Base-by-base conservation (phyloP, 2,113 vertebrate species). In the Antidorcas marsupialis region DNA sequence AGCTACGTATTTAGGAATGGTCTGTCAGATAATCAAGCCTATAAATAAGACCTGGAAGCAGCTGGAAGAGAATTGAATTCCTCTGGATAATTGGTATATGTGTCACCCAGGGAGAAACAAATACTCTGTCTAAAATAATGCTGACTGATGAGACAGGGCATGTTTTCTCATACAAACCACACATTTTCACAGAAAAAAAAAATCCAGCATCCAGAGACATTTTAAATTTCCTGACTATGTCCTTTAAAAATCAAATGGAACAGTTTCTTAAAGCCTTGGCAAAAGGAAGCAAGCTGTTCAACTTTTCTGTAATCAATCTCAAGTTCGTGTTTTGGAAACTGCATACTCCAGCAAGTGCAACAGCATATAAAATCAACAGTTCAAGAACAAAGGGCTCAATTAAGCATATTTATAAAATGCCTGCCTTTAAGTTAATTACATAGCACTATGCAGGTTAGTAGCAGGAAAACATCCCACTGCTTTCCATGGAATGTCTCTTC, bases 41-140 rank as follows among this genome's bases (percentile, higher is more conserved):
- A 88, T 81, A 87, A 97, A 95, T 79, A 89, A 93, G 57, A 64
- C 76, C 93, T 86, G 53, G 94, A 96, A 91, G 91, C 79, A 97
- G 71, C 60, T 93, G 92, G 60, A 93, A 97, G 23, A 95, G 87
- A 95, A 97, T 57, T 71, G 87, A 95, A 95, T 98, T 95, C 84
- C 89, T 96, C 94, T 2, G 1, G 81, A 60, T 93, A 97, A 98
- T 60, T 97, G 97, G 91, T 59, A 30, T 50, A 78, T 74, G 59
- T 92, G 97, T 97, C 94, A 94, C 27, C 36, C 23, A 50, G 55
- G 50, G 92, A 96, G 71, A 89, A 11, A 2, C 90, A 79, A 93
- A 52, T 14, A 33, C 71, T 88, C n/a, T 52, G 67, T 89, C 95
- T 95, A 86, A 94, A 96, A 94, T 12, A 93, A 87, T 21, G 6